phyloP scores from a whole-genome alignment of 2,113 vertebrate genomes.

The Odocoileus hemionus region DNA sequence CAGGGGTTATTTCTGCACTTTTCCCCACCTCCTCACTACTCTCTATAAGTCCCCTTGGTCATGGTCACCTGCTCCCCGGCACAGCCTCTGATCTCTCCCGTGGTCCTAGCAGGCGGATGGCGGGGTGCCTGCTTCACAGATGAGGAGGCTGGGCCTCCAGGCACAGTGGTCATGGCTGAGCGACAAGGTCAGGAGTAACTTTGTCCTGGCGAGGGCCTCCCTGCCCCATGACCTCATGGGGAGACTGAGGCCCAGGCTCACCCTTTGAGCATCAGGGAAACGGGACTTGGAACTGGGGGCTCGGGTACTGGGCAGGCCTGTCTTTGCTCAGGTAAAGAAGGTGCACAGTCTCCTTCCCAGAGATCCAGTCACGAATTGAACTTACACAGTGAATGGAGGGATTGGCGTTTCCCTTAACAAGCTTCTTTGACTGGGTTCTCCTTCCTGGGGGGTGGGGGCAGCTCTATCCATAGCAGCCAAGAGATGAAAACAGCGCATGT shows the following conservation, averaged over 20 bases:
- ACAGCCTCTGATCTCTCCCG: accelerated
- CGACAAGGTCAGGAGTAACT: neutral
- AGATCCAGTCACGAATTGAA: accelerated
- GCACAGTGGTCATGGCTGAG: accelerated
- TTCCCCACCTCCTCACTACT: neutral
- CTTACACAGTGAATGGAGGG: accelerated
- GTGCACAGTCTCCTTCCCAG: accelerated
- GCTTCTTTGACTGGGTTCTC: neutral
- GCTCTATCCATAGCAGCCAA: neutral
- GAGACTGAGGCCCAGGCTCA: neutral
- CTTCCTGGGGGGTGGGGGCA: too few relatives aligned
- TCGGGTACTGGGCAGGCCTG: neutral
- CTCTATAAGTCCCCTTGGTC: accelerated
- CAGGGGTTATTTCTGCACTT: neutral
- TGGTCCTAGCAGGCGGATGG: accelerated
- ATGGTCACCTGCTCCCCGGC: accelerated
- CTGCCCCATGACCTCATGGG: neutral
- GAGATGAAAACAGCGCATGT: accelerated
- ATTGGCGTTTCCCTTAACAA: accelerated
- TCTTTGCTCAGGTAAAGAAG: accelerated
- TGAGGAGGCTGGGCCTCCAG: neutral
- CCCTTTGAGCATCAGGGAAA: neutral
- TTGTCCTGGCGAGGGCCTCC: neutral
- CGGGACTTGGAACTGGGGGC: neutral
- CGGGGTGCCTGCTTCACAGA: neutral